These are phyloP conservation scores for Antidorcas marsupialis DNA, from an alignment of 2,113 vertebrate species.

Conservation along the genomic window DNA sequence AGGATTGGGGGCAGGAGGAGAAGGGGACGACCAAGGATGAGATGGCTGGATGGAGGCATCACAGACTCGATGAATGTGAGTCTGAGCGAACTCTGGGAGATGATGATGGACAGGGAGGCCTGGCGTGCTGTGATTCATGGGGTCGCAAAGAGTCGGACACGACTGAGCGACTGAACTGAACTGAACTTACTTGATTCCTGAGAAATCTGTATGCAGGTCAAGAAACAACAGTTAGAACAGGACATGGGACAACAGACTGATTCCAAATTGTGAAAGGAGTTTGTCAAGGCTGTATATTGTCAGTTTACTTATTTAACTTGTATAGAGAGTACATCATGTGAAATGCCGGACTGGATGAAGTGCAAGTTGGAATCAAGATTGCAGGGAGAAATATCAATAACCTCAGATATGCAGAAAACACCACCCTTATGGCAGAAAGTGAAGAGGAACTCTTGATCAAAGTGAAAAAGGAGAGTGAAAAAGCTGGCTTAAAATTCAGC, in stretches of 20 bases:
- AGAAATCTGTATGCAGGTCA: background rate
- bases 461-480: background rate
- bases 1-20: too few species aligned
- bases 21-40: too few species aligned
- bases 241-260: background rate
- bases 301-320: background rate
- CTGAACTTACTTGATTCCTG: background rate
- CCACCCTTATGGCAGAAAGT: background rate
- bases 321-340: background rate
- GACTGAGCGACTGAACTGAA: too few species aligned
- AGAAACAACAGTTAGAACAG: background rate
- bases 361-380: background rate
- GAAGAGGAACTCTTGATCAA: background rate
- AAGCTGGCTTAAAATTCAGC: background rate
- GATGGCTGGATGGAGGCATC: too few species aligned
- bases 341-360: background rate
- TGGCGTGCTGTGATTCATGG: too few species aligned
- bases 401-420: background rate
- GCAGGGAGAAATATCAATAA: background rate
- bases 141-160: too few species aligned
- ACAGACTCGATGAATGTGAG: too few species aligned
- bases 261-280: background rate
- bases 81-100: too few species aligned
- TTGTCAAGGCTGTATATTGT: background rate
- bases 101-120: too few species aligned